phyloP scores from a whole-genome alignment of 1,140 invertebrate species.

The Aphis gossypii region DNA sequence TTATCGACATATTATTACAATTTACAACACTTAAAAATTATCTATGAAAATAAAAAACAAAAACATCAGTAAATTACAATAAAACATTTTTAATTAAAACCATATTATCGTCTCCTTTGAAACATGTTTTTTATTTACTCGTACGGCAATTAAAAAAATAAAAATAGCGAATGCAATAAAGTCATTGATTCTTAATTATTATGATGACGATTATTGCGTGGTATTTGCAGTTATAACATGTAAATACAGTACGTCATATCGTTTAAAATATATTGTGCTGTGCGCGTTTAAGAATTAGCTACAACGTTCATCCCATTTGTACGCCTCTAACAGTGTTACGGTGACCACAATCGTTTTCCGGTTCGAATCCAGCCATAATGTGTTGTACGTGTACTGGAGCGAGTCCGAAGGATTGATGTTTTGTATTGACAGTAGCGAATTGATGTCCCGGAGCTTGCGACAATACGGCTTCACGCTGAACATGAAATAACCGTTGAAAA shows the following conservation, averaged over 20 bases:
- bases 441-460: background rate
- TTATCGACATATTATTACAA: no score
- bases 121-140: no score
- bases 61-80: no score
- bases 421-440: background rate
- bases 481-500: constrained; percentile 28
- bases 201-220: background rate
- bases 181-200: background rate
- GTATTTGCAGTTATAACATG: background rate
- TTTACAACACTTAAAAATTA: no score
- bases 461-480: background rate
- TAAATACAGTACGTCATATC: background rate
- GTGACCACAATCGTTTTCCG: background rate
- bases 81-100: no score
- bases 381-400: background rate
- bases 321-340: background rate
- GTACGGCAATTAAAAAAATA: no score
- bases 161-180: no score
- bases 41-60: no score
- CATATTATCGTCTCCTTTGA: no score
- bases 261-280: background rate
- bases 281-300: background rate
- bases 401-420: constrained; percentile 4
- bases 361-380: background rate
- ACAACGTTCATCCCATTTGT: background rate